Base-by-base conservation (phyloP, 2,888 invertebrate genomes). In the Exocentrus adspersus region DNA sequence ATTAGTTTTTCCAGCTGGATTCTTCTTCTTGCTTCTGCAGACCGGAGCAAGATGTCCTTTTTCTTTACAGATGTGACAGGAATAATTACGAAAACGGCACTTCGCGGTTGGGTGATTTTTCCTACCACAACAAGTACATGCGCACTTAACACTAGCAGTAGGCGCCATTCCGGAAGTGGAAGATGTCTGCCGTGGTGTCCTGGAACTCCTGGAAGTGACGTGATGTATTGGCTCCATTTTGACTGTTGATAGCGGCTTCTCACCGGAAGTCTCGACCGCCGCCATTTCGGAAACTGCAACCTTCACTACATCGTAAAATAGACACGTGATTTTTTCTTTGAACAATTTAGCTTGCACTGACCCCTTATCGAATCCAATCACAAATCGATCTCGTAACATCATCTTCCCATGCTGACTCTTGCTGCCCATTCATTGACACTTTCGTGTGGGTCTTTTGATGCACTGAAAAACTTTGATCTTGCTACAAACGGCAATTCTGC, bases 361-460 rank as follows among this genome's bases (percentile, higher is more conserved):
- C 14, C 42, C 41, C 42, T 60, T 60, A 14, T 52, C 37, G 14
- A 60, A 60, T 9, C 62, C 62, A 24, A 51, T 20, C 3, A 57
- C 45, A 50, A 62, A 57, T 42, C 51, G 21, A 32, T 57, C 56
- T 30, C 30, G 30, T 21, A 56, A 32, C 62, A 62, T 62, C 56
- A 62, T 51, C 12, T 61, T 21, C 50, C 41, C 50, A 41, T 53
- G 10, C 56, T 28, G 12, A 66, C 48, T 41, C 61, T 50, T 4
- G 61, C 64, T 6, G 68, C 58, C 61, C 68, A 68, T 19, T 68
- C 56, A 21, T 54, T 51, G 7, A 62, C 43, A 14, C 46, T 54
- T 59, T 64, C 65, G 10, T 24, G 50, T 12, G 20, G n/a, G 5
- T 9, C 9, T 42, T 61, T 60, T 7, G 43, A 21, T 6, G 61